Base-by-base conservation (phyloP, 2,888 invertebrate genomes). In the Rhaphigaster nebulosa region DNA sequence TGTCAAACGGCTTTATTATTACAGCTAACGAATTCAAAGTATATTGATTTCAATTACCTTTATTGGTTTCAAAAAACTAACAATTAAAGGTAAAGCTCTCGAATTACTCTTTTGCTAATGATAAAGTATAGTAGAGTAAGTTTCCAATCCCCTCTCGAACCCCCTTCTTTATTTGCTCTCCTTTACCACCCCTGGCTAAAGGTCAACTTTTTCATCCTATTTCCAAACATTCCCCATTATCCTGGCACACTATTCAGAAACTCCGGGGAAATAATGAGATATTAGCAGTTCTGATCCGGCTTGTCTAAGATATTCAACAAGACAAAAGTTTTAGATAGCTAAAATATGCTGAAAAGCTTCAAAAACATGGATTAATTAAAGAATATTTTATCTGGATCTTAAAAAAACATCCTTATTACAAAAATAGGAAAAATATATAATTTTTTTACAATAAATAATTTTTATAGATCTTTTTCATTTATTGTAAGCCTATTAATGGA, bases 171-270 rank as follows among this genome's bases (percentile, higher is more conserved):
- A 76, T 76, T 38, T 76, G 20, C 23, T 76, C 70, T 76, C 34
- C 38, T 26, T 38, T 76, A 76, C 20, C 5, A 8, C 20, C 20
- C 34, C 23, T 1, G 6, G 38, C 70, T 76, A 76, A 76, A 76
- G 70, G 70, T 76, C 70, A 76, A 34, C 70, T 38, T 76, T 76
- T 76, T 76, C 70, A 76, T 76, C 70, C 38, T 76, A 76, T 76
- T 76, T 76, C 13, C 70, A 76, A 76, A 76, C 70, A 76, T 76
- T 76, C 38, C 70, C 70, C 6, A 76, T 38, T 34, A 38, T 38
- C 38, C 20, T 20, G 38, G 70, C 6, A 76, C 70, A 76, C 38
- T 15, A 76, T 76, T 76, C 70, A 76, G 70, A 18, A 76, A 76
- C 34, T 65, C 15, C 8, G 70, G 8, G 70, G 70, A 76, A 38